Percentiles rank a stretch among this genome's conserved stretches.
These are phyloP conservation scores for Xanthorhoe designata DNA, from an alignment of 2,888 invertebrate species.

Conservation along the genomic window DNA sequence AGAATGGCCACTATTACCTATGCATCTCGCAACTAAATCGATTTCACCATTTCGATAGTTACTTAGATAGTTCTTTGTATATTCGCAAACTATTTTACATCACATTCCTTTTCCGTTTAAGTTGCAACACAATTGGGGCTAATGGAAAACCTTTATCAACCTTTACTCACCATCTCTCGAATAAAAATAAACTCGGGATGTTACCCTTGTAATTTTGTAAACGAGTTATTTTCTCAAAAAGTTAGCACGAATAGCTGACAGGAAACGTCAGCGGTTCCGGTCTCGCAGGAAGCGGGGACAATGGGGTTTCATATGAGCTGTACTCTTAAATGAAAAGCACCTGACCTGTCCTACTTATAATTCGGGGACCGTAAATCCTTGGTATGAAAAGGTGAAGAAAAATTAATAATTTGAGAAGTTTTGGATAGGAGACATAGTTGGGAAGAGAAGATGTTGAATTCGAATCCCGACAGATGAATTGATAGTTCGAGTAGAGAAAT, in stretches of 20 bases:
- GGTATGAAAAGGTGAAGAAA: neutral
- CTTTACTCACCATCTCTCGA: slow-evolving; percentile 4
- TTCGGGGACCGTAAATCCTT: neutral
- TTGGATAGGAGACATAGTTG: too few relatives aligned
- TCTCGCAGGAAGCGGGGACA: slow-evolving; percentile 21
- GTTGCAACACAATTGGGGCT: neutral
- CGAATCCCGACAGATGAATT: too few relatives aligned
- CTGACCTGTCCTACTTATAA: slow-evolving; percentile 12
- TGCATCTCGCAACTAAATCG: too few relatives aligned
- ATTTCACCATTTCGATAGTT: too few relatives aligned
- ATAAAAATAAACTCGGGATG: slow-evolving; percentile 22
- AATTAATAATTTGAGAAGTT: too few relatives aligned
- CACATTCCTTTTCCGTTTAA: neutral
- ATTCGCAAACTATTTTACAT: neutral
- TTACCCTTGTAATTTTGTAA: slow-evolving; percentile 18
- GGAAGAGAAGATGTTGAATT: too few relatives aligned
- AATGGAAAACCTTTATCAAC: neutral
- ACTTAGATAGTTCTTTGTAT: too few relatives aligned
- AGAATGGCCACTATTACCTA: too few relatives aligned
- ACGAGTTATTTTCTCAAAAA: slow-evolving; percentile 26
- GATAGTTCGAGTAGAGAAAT: too few relatives aligned
- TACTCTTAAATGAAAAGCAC: slow-evolving; percentile 14
- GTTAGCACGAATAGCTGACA: slow-evolving; percentile 21
- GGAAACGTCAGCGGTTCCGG: slow-evolving; percentile 30
- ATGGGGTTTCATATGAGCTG: slow-evolving; percentile 23